Base-by-base conservation (phyloP, 1,140 invertebrate genomes). In the Drosophila kepulauana region DNA sequence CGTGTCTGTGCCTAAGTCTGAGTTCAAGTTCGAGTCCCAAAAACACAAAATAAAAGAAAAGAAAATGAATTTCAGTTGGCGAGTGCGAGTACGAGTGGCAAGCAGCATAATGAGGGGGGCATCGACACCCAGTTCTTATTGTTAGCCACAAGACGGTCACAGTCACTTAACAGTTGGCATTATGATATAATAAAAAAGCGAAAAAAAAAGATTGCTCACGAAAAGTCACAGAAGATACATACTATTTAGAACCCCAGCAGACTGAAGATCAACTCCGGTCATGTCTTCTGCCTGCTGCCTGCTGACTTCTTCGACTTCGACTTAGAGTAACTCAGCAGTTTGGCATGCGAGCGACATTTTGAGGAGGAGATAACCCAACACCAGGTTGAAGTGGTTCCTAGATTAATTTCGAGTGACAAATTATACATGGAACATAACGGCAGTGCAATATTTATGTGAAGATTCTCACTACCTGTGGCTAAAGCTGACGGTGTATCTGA, bases 331-430 rank as follows among this genome's bases (percentile, higher is more conserved):
- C 45, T 63, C 57, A 43, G n/a, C 38, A 13, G n/a, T 52, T 48
- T 63, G 49, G 49, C 48, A 70, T 70, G 68, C 68, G 68, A 64
- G 59, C 59, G 57, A 52, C 35, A 69, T 69, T 58, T 33, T 2
- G 20, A 61, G 10, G 43, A 57, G 45, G 16, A 66, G 74, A 82
- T 75, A 72, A 61, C 54, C 67, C 15, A 64, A 58, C 65, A 52
- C 10, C 54, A 66, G 48, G 30, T 52, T 43, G 45, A 52, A 67
- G 73, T 75, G 48, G 20, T 78, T 78, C 62, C 33, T 63, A 87
- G 84, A 88, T 87, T 87, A 88, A 87, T 87, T 87, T 87, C 85
- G 68, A 87, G 70, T 87, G 84, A 87, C 84, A 87, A 87, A 87
- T 87, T 87, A 84, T 77, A 87, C 81, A 84, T 84, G 77, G 58